Base-by-base conservation (phyloP, 2,888 invertebrate species). In the Mechanitis messenoides region DNA sequence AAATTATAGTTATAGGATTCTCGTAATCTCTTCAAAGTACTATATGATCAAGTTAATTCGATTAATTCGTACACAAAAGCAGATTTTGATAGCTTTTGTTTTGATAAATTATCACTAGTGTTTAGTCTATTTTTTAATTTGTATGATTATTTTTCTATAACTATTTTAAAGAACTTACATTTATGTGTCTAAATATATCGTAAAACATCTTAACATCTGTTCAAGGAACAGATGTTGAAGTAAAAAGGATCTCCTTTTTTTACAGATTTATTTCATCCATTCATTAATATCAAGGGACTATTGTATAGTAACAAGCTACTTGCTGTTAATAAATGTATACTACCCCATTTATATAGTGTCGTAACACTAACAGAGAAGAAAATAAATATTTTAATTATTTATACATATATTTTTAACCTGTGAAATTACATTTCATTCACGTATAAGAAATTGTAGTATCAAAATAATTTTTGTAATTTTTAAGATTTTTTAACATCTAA, bases 101-200 rank as follows among this genome's bases (percentile, higher is more conserved):
- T 58, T 50, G 66, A 60, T 63, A 63, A 56, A 61, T 33, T 63
- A 65, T 65, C 65, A 47, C 45, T 42, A 50, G 38, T 35, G 20
- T 56, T 60, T 63, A 31, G 55, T 47, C n/a, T 20, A 9, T 57
- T 56, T 9, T 56, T 58, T 50, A 5, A 28, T 6, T 38, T 31
- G 38, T 45, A 55, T 53, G 38, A 6, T 31, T 11, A 55, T 55
- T 28, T 55, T 50, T 35, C 9, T 45, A 46, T 12, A 9, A 46
- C n/a, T 54, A n/a, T 9, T 11, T 20, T 35, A 31, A 11, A 50
- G 20, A 45, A 33, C 9, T 9, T 12, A 33, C 11, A 45, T 54
- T 47, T 35, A 53, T 9, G 20, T 20, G 9, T 4, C 5, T n/a
- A 9, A 31, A 57, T 57, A 57, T 56, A 53, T 55, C 59, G 45